phyloP scores from a whole-genome alignment of 92 coral and sea anemone genomes.

The Zoanthus sansibaricus region DNA sequence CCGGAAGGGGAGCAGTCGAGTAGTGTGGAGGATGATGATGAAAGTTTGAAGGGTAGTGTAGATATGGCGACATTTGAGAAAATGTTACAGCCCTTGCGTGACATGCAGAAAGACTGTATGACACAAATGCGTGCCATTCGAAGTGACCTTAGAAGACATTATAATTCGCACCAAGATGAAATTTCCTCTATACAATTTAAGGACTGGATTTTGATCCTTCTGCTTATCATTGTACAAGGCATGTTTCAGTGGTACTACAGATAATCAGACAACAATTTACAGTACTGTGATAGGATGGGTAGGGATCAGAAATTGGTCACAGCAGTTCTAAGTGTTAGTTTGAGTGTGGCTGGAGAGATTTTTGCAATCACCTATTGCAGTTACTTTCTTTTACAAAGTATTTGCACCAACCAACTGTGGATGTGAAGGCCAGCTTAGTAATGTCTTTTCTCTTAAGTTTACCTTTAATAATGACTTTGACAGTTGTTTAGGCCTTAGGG shows the following conservation, averaged over 20 bases:
- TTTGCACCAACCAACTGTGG: no score
- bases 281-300: background rate
- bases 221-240: slow-evolving; percentile 85
- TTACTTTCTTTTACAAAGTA: no score
- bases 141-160: slow-evolving; percentile 90
- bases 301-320: background rate
- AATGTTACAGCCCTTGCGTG: slow-evolving; percentile 87
- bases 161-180: slow-evolving; percentile 89
- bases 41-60: slow-evolving; percentile 74
- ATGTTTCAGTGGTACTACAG: slow-evolving; percentile 86
- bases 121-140: slow-evolving; percentile 96
- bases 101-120: slow-evolving; percentile 87
- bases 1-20: slow-evolving; percentile 86
- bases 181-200: slow-evolving; percentile 84
- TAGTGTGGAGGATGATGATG: slow-evolving; percentile 91
- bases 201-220: slow-evolving; percentile 85
- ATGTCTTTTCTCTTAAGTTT: no score
- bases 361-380: no score
- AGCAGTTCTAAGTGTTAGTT: no score
- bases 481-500: no score
- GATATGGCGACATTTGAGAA: slow-evolving; percentile 81
- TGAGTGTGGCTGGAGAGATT: no score
- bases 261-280: background rate
- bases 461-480: no score
- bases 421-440: no score